phyloP scores from a whole-genome alignment of 2,888 invertebrate species.

The Megastigmus dorsalis region DNA sequence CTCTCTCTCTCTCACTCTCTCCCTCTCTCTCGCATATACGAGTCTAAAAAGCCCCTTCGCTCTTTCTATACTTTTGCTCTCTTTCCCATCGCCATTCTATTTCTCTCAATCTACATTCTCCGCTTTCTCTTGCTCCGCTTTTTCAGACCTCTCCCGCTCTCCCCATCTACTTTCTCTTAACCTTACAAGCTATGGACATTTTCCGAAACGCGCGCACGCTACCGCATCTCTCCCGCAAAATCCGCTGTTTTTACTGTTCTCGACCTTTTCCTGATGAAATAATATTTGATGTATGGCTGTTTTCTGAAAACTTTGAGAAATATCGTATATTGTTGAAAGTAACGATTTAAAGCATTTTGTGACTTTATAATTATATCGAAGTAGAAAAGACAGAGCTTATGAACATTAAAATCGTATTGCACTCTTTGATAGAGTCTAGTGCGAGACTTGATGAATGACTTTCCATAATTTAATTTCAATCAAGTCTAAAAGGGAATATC shows the following conservation, averaged over 20 bases:
- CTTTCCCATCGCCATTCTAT: not conserved
- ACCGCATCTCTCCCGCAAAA: too few species aligned
- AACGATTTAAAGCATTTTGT: too few species aligned
- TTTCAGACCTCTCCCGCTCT: not conserved
- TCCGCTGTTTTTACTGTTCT: constrained; percentile 18
- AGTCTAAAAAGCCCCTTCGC: constrained; percentile 1
- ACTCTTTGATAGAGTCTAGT: too few species aligned
- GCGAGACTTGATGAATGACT: too few species aligned
- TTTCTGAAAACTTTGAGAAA: not conserved
- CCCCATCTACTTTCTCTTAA: not conserved
- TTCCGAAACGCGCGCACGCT: not conserved
- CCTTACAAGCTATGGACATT: not conserved
- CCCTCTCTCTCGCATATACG: not conserved
- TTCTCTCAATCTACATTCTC: constrained; percentile 8
- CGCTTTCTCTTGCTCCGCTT: constrained; percentile 1
- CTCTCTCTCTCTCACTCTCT: not conserved
- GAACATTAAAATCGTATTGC: too few species aligned
- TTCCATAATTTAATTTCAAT: too few species aligned
- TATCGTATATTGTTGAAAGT: too few species aligned
- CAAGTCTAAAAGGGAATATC: too few species aligned
- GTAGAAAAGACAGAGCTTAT: too few species aligned
- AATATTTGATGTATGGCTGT: constrained; percentile 5
- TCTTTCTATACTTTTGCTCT: not conserved
- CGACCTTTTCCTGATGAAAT: constrained; percentile 9
- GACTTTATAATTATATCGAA: too few species aligned